Base-by-base conservation (phyloP, 2,888 invertebrate species). In the Ophonus ardosiacus region DNA sequence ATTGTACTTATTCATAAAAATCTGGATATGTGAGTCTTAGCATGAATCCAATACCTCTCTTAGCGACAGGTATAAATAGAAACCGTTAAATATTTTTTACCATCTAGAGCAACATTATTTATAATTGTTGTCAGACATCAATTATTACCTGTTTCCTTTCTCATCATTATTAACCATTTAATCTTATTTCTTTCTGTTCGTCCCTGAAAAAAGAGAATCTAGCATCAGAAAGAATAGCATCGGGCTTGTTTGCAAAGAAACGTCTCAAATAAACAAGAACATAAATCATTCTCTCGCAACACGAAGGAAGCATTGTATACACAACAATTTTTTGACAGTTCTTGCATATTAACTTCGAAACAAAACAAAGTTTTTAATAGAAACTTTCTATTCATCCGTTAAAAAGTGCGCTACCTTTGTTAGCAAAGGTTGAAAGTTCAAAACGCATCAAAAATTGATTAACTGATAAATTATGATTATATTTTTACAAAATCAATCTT, bases 201-300 rank as follows among this genome's bases (percentile, higher is more conserved):
- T 51, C 43, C 13, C 1, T 51, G 43, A 51, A 51, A 51, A 51
- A 51, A 51, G 13, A 51, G 10, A 10, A 51, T 51, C 43, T 51
- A 51, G 43, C 43, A 51, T 8, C 43, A 18, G 24, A 18, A 63
- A 63, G 17, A 63, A 63, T 63, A 63, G 63, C 21, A 63, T 21
- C 17, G 21, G 63, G 24, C 59, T 21, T 24, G 24, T 63, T 63
- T 63, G 63, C 18, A 63, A 63, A 13, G 21, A 10, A 63, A 63
- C 59, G 24, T 63, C 21, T 24, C 21, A 63, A 63, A 63, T 63
- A 63, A 63, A 63, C 63, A 63, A 24, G 63, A 63, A 8, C 24
- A 63, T 63, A 24, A 63, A 63, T 63, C 63, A 63, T 18, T 24
- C 10, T 0, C 10, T 3, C 24, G 63, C 63, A 24, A 10, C 13